These are phyloP conservation scores for Hyaena hyaena DNA, from an alignment of 2,113 vertebrate genomes.

Conservation along the genomic window DNA sequence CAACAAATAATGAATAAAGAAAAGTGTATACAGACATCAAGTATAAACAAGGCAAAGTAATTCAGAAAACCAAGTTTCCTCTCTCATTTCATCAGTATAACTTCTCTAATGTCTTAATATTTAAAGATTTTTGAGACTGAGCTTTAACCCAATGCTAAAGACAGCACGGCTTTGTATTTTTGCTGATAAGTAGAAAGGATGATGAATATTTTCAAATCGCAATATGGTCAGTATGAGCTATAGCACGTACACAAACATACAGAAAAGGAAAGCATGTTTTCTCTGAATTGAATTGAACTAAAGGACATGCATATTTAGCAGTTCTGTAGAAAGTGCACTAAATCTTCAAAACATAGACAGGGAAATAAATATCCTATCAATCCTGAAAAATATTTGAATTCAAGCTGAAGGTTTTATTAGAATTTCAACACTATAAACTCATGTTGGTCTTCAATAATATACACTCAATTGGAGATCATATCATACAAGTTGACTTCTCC, in stretches of 20 bases:
- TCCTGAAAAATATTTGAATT: conserved; percentile 59
- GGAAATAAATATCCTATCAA: conserved; percentile 46
- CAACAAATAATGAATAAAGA: conserved; percentile 5
- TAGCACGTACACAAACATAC: conserved; percentile 31
- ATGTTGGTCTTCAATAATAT: neutral
- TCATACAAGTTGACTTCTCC: neutral
- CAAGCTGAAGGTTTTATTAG: conserved; percentile 70
- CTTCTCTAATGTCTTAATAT: conserved; percentile 64
- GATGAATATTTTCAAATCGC: conserved; percentile 52
- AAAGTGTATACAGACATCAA: neutral
- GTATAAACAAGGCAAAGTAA: conserved; percentile 53
- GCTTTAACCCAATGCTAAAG: conserved; percentile 71
- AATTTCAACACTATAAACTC: conserved; percentile 50
- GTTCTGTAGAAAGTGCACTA: conserved; percentile 53
- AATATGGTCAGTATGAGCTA: conserved; percentile 32
- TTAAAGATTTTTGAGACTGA: conserved; percentile 70
- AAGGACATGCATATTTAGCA: conserved; percentile 16
- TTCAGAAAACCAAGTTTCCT: conserved; percentile 66
- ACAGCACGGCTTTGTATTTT: conserved; percentile 56
- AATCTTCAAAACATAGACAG: conserved; percentile 54
- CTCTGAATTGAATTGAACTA: conserved; percentile 6
- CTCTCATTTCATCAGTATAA: conserved; percentile 76
- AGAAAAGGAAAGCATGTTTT: conserved; percentile 42
- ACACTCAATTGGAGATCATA: neutral
- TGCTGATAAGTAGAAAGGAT: conserved; percentile 69